Percentiles rank a stretch among this genome's conserved stretches.
Conservation (phyloP, 2,113 vertebrate genomes). For the Phyllopteryx taeniolatus region DNA sequence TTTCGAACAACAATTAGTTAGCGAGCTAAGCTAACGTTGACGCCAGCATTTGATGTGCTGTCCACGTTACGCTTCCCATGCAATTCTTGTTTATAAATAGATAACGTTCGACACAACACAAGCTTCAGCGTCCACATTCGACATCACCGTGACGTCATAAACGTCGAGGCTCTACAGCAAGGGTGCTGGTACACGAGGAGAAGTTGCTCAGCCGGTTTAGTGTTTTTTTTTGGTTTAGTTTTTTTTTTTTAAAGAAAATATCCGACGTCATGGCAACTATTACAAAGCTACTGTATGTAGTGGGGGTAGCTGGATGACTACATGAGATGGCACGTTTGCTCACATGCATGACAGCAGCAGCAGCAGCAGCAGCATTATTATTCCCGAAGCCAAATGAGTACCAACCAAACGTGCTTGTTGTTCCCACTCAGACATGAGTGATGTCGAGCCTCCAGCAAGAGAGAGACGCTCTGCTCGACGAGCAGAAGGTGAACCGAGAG, state of each 20-base stretch:
- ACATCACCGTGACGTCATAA: constrained; percentile 5
- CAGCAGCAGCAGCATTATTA: not conserved
- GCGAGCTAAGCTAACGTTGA: not conserved
- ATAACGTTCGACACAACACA: not conserved
- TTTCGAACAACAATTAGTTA: not conserved
- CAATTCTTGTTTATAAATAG: not conserved
- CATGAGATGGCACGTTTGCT: not conserved
- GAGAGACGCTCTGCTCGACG: constrained; percentile 72
- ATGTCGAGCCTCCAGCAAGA: constrained; percentile 75
- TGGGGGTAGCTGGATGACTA: not conserved
- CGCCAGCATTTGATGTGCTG: not conserved
- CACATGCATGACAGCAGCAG: not conserved
- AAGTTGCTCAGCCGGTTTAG: not conserved
- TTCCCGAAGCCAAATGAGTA: not conserved
- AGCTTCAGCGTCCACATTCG: not conserved
- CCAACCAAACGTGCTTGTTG: not conserved
- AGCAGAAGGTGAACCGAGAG: constrained; percentile 79
- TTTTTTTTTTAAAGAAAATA: not conserved
- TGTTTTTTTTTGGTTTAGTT: too few species aligned
- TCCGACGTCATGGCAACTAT: not conserved
- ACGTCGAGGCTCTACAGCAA: constrained; percentile 3
- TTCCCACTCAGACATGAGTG: constrained; percentile 1
- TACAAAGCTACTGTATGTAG: not conserved
- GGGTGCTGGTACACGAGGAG: not conserved
- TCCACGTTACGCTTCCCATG: not conserved